These are phyloP conservation scores for Terebella lapidaria DNA, from an alignment of 2,888 invertebrate genomes.

Conservation along the genomic window DNA sequence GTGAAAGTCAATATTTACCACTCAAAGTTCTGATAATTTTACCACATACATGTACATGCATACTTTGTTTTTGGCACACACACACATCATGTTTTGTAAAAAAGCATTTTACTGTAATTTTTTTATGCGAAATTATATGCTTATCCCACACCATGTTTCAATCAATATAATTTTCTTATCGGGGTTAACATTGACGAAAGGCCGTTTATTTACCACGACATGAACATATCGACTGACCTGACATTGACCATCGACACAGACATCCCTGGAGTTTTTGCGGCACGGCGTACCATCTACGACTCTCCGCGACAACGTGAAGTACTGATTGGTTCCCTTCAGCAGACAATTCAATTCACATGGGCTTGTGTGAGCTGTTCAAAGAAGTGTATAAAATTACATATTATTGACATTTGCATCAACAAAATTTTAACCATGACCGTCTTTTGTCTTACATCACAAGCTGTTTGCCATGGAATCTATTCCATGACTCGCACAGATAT, in stretches of 20 bases:
- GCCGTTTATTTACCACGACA: too few species aligned
- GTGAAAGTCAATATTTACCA: too few species aligned
- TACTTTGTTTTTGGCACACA: not conserved
- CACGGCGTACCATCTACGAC: constrained; percentile 71
- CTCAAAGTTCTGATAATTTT: not conserved
- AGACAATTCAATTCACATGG: constrained; percentile 92
- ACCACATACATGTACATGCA: not conserved
- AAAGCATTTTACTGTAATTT: not conserved
- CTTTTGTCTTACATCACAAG: too few species aligned
- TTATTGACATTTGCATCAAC: not conserved
- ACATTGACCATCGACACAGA: constrained; percentile 88
- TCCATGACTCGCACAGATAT: too few species aligned
- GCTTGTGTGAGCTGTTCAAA: constrained; percentile 48
- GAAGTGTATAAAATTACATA: not conserved
- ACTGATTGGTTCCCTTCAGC: constrained; percentile 84
- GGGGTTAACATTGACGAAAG: too few species aligned
- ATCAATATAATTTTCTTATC: too few species aligned
- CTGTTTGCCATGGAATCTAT: too few species aligned
- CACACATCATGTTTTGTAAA: not conserved
- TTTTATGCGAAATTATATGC: too few species aligned
- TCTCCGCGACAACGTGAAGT: constrained; percentile 75
- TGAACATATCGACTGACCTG: constrained; percentile 69
- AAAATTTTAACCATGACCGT: too few species aligned
- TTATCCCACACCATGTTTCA: too few species aligned
- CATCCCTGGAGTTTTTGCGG: constrained; percentile 74